Percentiles rank a stretch among this genome's conserved stretches.
phyloP scores from a whole-genome alignment of 1,140 invertebrate species.

The Brachionus sp. region DNA sequence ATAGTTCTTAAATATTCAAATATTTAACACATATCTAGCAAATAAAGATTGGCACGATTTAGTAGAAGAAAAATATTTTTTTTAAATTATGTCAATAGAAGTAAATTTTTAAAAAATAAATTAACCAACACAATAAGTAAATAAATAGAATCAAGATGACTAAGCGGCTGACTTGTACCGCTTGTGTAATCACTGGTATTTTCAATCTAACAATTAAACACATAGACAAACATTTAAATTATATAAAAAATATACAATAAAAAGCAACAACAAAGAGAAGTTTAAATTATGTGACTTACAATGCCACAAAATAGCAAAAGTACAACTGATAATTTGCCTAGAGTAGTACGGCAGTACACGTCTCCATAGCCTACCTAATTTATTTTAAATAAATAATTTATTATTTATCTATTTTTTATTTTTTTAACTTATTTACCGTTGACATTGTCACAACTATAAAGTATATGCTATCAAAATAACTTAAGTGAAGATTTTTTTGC shows the following conservation, averaged over 20 bases:
- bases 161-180: not conserved
- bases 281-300: conserved; percentile 25
- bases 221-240: not conserved
- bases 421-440: conserved; percentile 50
- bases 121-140: not conserved
- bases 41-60: not conserved
- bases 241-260: not conserved
- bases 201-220: conserved; percentile 30
- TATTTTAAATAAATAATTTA: not conserved
- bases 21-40: not conserved
- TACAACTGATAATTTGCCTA: conserved; percentile 33
- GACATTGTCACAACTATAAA: conserved; percentile 60
- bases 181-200: conserved; percentile 24
- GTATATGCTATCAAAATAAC: conserved; percentile 60
- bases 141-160: conserved; percentile 1
- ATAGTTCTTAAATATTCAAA: conserved; percentile 22
- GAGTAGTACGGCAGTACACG: conserved; percentile 23
- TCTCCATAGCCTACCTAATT: conserved; percentile 43
- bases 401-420: not conserved
- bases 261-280: not conserved
- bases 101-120: not conserved
- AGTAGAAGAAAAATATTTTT: too few relatives aligned
- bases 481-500: conserved; percentile 47
- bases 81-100: too few relatives aligned
- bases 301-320: conserved; percentile 42